Evolutionary conservation across 2,797 vertebrate genomes (phyloP), one percentile per base, ranked within the genome.

Genomic region (Champsocephalus gunnari): DNA sequence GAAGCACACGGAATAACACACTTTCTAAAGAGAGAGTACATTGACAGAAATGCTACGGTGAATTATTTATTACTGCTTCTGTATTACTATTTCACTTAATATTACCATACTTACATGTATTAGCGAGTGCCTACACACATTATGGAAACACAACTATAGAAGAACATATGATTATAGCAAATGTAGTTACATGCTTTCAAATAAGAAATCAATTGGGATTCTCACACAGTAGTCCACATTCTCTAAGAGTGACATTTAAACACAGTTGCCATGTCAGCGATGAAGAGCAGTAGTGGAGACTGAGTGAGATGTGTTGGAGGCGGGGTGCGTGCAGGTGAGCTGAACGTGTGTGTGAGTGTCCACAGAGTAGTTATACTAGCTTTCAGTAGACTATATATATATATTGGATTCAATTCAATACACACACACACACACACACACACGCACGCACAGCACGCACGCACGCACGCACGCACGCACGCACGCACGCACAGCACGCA

Each of bases 111-210:
- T 73, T 51, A 56, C 32, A n/a, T 61, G 71, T 69, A 68, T 69
- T 32, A 54, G 69, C 50, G 67, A 72, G 34, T 54, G 57, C 21
- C 68, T 85, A 68, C n/a, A 85, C 66, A 89, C 6, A 67, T n/a
- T 49, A 75, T 80, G 79, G 53, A 85, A 79, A 90, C 85, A 83
- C 67, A 87, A 61, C 65, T 38, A 28, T 28, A 28, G 28, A 28
- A 28, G 73, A 75, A 90, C 80, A 90, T 71, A 85, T 32, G 63
- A 65, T 85, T 66, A 82, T 81, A 66, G 63, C 74, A 68, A 77
- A 21, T 57, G 67, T 68, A 62, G 69, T 83, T 81, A 54, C 38
- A 79, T 28, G 24, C 79, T 82, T 76, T 59, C 38, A 71, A 71
- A 67, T 62, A 64, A 28, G 49, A 44, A 51, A 77, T 66, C 56